Evolutionary conservation across 1,140 invertebrate species (phyloP).

Genomic region (Tribolium castaneum): DNA sequence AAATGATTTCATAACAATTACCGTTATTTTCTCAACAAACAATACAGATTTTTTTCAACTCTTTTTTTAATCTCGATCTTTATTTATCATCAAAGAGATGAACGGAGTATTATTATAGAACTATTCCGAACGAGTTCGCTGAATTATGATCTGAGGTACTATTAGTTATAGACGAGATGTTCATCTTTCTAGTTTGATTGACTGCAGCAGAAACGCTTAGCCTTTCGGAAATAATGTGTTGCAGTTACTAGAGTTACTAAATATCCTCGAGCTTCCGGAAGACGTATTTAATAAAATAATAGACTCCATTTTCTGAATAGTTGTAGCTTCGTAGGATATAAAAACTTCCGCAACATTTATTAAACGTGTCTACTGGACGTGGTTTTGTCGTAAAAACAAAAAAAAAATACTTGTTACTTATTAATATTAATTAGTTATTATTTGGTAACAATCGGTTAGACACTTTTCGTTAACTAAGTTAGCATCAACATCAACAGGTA

Average conservation of each 20-base stretch:
- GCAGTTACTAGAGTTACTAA: not conserved
- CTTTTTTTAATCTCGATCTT: not conserved
- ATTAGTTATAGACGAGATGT: not conserved
- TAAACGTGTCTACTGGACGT: no score
- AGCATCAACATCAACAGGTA: no score
- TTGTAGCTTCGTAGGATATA: no score
- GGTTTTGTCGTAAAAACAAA: no score
- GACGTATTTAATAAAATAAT: not conserved
- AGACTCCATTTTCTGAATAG: not conserved
- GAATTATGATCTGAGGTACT: not conserved
- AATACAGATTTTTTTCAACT: not conserved
- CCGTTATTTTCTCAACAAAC: not conserved
- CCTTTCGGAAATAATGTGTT: not conserved
- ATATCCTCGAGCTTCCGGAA: not conserved
- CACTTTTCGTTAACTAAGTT: no score
- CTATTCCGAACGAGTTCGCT: not conserved
- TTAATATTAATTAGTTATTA: no score
- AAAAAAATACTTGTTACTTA: no score
- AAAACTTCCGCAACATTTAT: no score
- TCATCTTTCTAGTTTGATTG: not conserved
- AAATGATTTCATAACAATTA: not conserved
- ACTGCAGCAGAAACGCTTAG: not conserved
- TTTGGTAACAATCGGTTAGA: no score
- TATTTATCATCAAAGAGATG: not conserved
- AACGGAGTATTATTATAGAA: not conserved